Evolutionary conservation across 2,797 vertebrate genomes (phyloP), one percentile per base, ranked within the genome.

Genomic region (Sitta carolinensis): DNA sequence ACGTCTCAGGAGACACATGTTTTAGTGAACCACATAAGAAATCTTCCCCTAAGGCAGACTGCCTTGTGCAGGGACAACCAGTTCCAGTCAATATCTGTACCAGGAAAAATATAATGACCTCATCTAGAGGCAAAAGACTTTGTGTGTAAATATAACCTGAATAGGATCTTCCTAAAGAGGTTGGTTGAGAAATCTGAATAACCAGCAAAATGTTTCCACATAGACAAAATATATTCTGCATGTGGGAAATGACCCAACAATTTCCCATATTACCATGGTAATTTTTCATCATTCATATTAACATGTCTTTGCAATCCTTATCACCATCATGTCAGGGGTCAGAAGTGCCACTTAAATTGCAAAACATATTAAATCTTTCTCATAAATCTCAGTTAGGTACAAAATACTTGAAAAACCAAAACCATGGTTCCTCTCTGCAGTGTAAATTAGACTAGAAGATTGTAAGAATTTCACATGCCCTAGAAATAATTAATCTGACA

Each of bases 401-500:
- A 68, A 89, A 89, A 87, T 42, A 66, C 5, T 32, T 74, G 58
- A 45, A 70, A 74, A 59, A 2, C 0, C 5, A 29, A 77, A 78
- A 30, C 14, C 22, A 20, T 1, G 1, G 13, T 23, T 90, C 16
- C 23, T 73, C 48, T 74, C 36, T 4, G 4, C n/a, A 57, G 26
- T 77, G 21, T 51, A 45, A 79, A 11, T 68, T 86, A 51, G 59
- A 63, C 27, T 18, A 42, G 34, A 88, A 73, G 42, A 68, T 19
- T 70, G 1, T 50, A 80, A 67, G 23, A 63, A 17, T 45, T 36
- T 86, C 84, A 80, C 50, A 51, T 66, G 57, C 38, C 59, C 72
- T 63, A 90, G 86, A 92, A 96, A 80, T 90, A 82, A 84, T 93
- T 92, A 94, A 95, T 84, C 82, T 90, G 62, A 17, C 42, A 36